Conservation (phyloP, 2,888 invertebrate genomes). For the Tupiocoris notatus region DNA sequence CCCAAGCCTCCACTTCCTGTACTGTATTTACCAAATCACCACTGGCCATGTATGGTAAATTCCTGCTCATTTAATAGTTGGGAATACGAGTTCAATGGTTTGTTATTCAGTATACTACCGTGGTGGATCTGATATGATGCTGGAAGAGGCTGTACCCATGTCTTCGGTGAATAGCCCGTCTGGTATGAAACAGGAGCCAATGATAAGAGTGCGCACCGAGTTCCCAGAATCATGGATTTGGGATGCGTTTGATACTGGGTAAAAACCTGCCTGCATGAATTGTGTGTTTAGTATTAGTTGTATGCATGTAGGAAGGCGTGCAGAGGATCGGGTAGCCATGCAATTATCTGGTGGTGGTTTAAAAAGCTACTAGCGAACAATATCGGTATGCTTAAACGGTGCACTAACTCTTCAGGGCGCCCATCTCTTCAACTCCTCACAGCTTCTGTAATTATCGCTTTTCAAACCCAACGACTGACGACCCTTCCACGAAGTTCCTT, state of each 20-base stretch:
- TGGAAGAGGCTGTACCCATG: constrained; percentile 33
- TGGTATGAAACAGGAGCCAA: constrained; percentile 28
- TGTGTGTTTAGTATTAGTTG: neutral
- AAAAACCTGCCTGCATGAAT: constrained; percentile 51
- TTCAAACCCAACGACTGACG: too few relatives aligned
- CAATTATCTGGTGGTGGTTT: neutral
- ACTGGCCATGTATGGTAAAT: too few relatives aligned
- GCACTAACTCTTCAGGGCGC: neutral
- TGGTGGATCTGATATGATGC: constrained; percentile 36
- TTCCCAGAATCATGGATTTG: constrained; percentile 75
- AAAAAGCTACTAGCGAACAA: neutral
- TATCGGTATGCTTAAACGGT: neutral
- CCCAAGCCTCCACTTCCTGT: too few relatives aligned
- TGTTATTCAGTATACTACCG: constrained; percentile 37
- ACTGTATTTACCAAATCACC: too few relatives aligned
- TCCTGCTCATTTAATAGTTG: constrained; percentile 5
- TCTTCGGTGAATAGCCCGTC: constrained; percentile 17
- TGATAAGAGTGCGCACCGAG: constrained; percentile 59
- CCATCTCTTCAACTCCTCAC: neutral
- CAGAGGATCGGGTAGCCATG: neutral
- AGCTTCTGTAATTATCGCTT: neutral
- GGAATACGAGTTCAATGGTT: constrained; percentile 28
- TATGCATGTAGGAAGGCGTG: neutral
- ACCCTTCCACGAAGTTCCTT: too few relatives aligned
- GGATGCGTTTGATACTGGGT: constrained; percentile 63